These are phyloP conservation scores for Lacerta viridis DNA, from an alignment of 2,797 vertebrate genomes.

Conservation along the genomic window DNA sequence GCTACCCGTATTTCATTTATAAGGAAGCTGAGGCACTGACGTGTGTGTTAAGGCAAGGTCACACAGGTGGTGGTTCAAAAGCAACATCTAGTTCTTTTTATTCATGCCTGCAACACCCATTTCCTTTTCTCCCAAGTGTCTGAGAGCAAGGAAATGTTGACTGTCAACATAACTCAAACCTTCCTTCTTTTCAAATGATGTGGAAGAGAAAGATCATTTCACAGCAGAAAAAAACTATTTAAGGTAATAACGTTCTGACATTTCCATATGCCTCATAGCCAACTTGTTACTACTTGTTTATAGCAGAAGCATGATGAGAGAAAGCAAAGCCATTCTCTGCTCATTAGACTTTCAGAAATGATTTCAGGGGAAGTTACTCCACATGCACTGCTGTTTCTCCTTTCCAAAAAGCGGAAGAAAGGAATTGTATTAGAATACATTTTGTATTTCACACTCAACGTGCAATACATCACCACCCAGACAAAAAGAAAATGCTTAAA, in stretches of 20 bases:
- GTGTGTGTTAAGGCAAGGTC: neutral
- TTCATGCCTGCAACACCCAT: constrained; percentile 10
- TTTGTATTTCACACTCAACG: neutral
- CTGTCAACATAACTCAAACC: constrained; percentile 46
- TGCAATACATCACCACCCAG: neutral
- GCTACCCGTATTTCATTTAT: neutral
- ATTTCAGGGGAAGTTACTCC: constrained; percentile 35
- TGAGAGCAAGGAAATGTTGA: constrained; percentile 5
- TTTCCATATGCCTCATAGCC: constrained; percentile 2
- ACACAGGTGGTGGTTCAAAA: neutral
- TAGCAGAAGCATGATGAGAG: constrained; percentile 31
- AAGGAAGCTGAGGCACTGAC: neutral
- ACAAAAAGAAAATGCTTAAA: neutral
- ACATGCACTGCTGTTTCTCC: neutral
- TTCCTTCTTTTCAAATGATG: constrained; percentile 10
- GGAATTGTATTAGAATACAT: neutral
- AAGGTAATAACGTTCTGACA: constrained; percentile 26
- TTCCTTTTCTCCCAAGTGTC: constrained; percentile 28
- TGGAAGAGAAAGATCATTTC: constrained; percentile 43
- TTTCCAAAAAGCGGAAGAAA: constrained; percentile 42
- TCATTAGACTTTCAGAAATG: constrained; percentile 42
- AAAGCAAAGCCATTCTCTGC: constrained; percentile 35
- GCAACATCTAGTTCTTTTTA: constrained; percentile 29
- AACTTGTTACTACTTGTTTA: constrained; percentile 43
- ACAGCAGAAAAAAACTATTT: constrained; percentile 23